These are phyloP conservation scores for Neuroscelio doddi DNA, from an alignment of 2,888 invertebrate species.

Conservation along the genomic window DNA sequence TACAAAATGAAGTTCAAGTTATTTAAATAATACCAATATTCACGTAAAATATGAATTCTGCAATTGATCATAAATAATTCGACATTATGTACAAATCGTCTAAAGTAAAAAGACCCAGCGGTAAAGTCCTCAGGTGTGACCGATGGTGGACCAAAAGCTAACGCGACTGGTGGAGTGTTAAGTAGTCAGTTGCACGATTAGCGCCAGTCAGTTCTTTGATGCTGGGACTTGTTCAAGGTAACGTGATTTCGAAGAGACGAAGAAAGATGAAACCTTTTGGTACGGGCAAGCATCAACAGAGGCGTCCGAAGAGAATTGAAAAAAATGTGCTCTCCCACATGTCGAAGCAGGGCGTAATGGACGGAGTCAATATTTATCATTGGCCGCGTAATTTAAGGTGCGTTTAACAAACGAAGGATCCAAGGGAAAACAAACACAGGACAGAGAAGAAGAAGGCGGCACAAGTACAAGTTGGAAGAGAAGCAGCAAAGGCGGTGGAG, in stretches of 20 bases:
- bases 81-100: too few relatives aligned
- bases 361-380: conserved; percentile 46
- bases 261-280: conserved; percentile 39
- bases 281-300: conserved; percentile 20
- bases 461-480: too few relatives aligned
- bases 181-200: conserved; percentile 1
- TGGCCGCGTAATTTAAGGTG: conserved; percentile 69
- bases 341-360: conserved; percentile 37
- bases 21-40: too few relatives aligned
- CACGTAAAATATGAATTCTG: too few relatives aligned
- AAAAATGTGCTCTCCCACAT: conserved; percentile 16
- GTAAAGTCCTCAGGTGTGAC: too few relatives aligned
- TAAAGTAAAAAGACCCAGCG: too few relatives aligned
- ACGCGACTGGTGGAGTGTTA: too few relatives aligned
- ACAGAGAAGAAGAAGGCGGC: conserved; percentile 19
- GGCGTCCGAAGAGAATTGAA: conserved; percentile 33
- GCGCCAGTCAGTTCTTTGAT: conserved; percentile 7
- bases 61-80: too few relatives aligned
- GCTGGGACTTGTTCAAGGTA: conserved; percentile 41
- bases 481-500: not conserved
- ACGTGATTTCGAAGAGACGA: conserved; percentile 49
- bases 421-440: conserved; percentile 67
- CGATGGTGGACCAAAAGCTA: too few relatives aligned
- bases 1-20: too few relatives aligned
- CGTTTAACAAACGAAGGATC: conserved; percentile 68